phyloP scores from a whole-genome alignment of 2,797 vertebrate species.

The Apogon hyalosoma region DNA sequence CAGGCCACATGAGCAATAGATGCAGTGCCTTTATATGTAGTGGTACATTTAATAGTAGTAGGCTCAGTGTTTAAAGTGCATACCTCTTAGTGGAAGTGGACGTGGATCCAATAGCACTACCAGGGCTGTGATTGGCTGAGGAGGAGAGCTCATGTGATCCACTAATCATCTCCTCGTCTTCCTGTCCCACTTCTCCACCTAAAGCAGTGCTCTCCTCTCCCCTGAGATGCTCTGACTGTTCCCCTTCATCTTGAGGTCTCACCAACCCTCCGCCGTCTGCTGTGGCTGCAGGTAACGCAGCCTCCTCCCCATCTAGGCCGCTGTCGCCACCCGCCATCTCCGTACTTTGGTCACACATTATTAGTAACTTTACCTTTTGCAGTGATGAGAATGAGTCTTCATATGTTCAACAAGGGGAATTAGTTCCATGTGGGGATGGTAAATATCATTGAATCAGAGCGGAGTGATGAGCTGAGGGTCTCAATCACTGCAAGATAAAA shows the following conservation, averaged over 20 bases:
- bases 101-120: slow-evolving; percentile 71
- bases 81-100: slow-evolving; percentile 80
- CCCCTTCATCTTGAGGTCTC: slow-evolving; percentile 26
- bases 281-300: slow-evolving; percentile 28
- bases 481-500: slow-evolving; percentile 24
- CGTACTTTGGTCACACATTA: slow-evolving; percentile 66
- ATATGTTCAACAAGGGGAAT: slow-evolving; percentile 45
- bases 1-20: not conserved
- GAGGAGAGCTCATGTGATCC: slow-evolving; percentile 70
- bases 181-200: slow-evolving; percentile 65
- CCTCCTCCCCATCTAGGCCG: slow-evolving; percentile 71
- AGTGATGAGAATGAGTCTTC: slow-evolving; percentile 47
- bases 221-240: slow-evolving; percentile 1
- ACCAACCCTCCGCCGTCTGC: slow-evolving; percentile 43
- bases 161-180: slow-evolving; percentile 80
- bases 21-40: too few species aligned
- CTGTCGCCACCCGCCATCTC: slow-evolving; percentile 72
- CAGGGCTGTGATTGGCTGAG: slow-evolving; percentile 73
- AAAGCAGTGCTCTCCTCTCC: slow-evolving; percentile 53
- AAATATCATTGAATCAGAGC: slow-evolving; percentile 19
- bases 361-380: slow-evolving; percentile 38
- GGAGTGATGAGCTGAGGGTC: not conserved
- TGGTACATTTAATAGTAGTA: too few species aligned
- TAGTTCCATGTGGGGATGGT: slow-evolving; percentile 54
- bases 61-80: not conserved